Evolutionary conservation across 2,113 vertebrate genomes (phyloP).

Genomic region (cattle (Bos taurus)): DNA sequence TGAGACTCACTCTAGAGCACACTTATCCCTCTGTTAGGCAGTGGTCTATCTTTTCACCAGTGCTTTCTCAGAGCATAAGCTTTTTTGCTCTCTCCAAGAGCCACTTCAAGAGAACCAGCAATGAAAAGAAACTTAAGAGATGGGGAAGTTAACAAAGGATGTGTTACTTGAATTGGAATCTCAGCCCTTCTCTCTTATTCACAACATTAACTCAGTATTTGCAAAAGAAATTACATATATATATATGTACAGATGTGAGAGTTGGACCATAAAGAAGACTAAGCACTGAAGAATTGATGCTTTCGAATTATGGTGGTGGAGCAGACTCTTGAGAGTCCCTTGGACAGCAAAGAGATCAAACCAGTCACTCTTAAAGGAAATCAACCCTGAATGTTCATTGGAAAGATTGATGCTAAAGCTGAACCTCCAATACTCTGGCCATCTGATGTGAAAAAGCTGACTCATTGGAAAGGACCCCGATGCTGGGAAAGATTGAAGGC

Average conservation of each 20-base stretch:
- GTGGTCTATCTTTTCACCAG: neutral
- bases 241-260: neutral
- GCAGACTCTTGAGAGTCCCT: neutral
- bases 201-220: neutral
- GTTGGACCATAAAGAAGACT: neutral
- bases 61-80: neutral
- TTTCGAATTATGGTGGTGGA: neutral
- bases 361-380: neutral
- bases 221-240: neutral
- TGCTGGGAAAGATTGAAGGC: neutral
- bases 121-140: neutral
- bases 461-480: neutral
- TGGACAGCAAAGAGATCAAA: neutral
- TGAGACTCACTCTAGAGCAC: neutral
- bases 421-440: neutral
- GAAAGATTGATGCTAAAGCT: neutral
- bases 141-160: neutral
- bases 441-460: neutral
- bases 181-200: neutral
- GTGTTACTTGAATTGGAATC: neutral
- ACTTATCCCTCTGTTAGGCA: slow-evolving; percentile 35
- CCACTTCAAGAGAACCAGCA: neutral
- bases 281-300: neutral
- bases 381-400: neutral
- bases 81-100: neutral